phyloP scores from a whole-genome alignment of 2,113 vertebrate species.

The Aramus guarauna region DNA sequence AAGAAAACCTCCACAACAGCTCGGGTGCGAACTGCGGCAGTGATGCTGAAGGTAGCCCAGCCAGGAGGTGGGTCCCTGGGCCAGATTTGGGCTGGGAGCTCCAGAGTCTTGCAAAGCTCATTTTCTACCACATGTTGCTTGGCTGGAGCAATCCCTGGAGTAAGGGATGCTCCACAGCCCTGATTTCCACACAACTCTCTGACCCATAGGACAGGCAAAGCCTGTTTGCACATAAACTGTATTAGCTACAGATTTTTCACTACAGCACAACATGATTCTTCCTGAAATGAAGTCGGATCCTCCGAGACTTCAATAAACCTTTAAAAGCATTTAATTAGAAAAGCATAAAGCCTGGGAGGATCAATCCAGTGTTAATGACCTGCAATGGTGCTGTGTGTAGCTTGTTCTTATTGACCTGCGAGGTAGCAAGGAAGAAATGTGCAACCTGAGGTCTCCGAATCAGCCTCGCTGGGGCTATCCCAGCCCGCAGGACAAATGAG shows the following conservation, averaged over 20 bases:
- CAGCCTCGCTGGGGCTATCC: neutral
- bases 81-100: neutral
- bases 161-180: neutral
- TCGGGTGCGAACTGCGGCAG: neutral
- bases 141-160: neutral
- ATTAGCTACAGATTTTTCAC: neutral
- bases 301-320: neutral
- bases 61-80: neutral
- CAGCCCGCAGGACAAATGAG: accelerated
- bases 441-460: neutral
- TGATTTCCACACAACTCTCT: neutral
- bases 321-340: neutral
- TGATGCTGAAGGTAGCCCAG: neutral
- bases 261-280: neutral
- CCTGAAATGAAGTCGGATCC: accelerated
- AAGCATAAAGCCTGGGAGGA: neutral
- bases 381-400: neutral
- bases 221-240: neutral
- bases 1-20: neutral
- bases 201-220: neutral
- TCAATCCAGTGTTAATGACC: neutral
- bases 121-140: neutral
- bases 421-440: neutral
- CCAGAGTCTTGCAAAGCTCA: neutral
- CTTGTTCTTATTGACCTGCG: neutral